Conservation (phyloP, 2,113 vertebrate genomes). For the Sinocyclocheilus anophthalmus region DNA sequence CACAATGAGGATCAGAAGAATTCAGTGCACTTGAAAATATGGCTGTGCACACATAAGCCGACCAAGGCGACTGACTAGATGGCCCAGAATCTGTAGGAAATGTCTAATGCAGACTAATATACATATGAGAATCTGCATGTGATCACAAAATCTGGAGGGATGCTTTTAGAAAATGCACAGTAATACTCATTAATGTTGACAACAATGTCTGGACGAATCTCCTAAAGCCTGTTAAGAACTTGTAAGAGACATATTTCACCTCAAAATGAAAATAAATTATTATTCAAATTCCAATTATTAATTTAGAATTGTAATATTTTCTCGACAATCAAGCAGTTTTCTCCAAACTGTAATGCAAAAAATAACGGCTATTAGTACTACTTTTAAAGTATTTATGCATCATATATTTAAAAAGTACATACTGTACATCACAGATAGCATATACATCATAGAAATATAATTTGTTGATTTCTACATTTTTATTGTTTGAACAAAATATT, state of each 20-base stretch:
- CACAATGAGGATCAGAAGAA: constrained; percentile 2
- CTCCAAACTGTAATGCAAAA: not conserved
- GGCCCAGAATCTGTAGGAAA: not conserved
- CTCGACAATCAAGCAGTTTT: not conserved
- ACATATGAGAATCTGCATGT: not conserved
- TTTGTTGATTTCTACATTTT: too few species aligned
- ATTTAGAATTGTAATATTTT: not conserved
- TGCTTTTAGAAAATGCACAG: not conserved
- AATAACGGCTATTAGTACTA: not conserved
- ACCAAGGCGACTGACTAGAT: not conserved
- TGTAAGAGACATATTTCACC: not conserved
- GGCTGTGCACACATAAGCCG: not conserved
- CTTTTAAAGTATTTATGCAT: not conserved
- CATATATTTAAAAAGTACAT: too few species aligned
- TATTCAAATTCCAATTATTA: not conserved
- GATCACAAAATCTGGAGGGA: not conserved
- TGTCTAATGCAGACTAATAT: not conserved
- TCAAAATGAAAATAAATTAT: not conserved
- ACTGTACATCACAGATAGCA: too few species aligned
- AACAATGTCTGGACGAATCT: not conserved
- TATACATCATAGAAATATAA: too few species aligned
- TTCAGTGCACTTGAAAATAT: constrained; percentile 9
- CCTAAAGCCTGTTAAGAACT: not conserved
- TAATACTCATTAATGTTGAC: not conserved
- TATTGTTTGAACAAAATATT: too few species aligned